phyloP scores from a whole-genome alignment of 2,888 invertebrate genomes.

The Eupithecia subumbrata region DNA sequence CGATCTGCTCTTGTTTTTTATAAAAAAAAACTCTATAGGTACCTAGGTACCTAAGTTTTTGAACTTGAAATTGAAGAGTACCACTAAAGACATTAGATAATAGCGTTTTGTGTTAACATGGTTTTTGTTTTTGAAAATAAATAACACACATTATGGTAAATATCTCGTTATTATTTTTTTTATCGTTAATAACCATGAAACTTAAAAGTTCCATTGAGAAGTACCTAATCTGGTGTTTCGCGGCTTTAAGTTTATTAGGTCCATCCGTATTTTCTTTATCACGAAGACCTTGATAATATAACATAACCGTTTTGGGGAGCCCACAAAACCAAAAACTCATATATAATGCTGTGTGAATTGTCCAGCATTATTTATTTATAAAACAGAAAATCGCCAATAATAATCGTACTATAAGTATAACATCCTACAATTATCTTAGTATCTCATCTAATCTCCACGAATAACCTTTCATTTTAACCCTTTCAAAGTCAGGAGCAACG shows the following conservation, averaged over 20 bases:
- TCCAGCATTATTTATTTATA: not conserved
- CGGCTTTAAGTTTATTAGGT: not conserved
- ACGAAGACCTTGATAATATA: not conserved
- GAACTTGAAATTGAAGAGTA: too few relatives aligned
- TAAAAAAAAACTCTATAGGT: too few relatives aligned
- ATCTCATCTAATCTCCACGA: not conserved
- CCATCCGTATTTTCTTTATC: not conserved
- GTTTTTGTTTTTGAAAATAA: too few relatives aligned
- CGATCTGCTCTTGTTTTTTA: too few relatives aligned
- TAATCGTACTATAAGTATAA: not conserved
- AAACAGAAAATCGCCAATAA: not conserved
- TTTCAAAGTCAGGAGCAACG: slow-evolving; percentile 32
- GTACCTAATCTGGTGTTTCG: not conserved
- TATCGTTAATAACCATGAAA: too few relatives aligned
- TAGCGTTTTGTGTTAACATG: too few relatives aligned
- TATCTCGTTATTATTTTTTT: too few relatives aligned
- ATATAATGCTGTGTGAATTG: too few relatives aligned
- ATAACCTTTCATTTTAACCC: slow-evolving; percentile 25
- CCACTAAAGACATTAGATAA: too few relatives aligned
- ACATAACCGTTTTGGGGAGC: not conserved
- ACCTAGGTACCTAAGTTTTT: too few relatives aligned
- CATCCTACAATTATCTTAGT: not conserved
- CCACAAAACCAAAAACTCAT: not conserved
- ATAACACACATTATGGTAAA: too few relatives aligned
- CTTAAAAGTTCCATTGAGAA: too few relatives aligned